phyloP scores from a whole-genome alignment of 2,797 vertebrate species.

The Manis javanica region DNA sequence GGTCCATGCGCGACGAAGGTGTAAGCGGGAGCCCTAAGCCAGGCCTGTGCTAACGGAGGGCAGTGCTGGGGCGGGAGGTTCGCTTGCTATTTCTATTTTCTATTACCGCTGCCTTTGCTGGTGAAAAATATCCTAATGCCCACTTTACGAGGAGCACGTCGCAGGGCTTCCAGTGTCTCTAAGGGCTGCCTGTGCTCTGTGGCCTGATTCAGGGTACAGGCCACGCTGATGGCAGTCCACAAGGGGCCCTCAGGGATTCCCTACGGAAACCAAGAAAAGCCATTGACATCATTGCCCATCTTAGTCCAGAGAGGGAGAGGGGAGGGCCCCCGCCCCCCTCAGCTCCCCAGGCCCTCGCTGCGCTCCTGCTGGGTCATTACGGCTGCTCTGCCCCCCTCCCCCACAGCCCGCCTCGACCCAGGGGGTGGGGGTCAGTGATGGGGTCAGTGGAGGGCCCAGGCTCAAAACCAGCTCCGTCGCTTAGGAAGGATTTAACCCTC shows the following conservation, averaged over 20 bases:
- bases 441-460: slow-evolving; percentile 63
- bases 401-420: slow-evolving; percentile 57
- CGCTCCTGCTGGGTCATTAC: neutral
- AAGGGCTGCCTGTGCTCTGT: neutral
- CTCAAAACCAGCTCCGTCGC: slow-evolving; percentile 10
- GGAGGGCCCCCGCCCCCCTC: neutral
- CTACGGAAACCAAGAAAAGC: neutral
- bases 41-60: neutral
- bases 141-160: neutral
- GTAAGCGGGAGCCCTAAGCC: neutral
- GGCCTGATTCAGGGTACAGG: neutral
- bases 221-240: neutral
- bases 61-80: neutral
- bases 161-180: neutral
- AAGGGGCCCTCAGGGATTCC: neutral
- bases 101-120: neutral
- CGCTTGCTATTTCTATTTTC: neutral
- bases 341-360: neutral
- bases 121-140: neutral
- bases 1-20: neutral
- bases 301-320: slow-evolving; percentile 18
- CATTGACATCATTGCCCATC: slow-evolving; percentile 25
- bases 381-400: slow-evolving; percentile 43
- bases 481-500: slow-evolving; percentile 73
- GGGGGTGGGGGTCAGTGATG: slow-evolving; percentile 54